phyloP scores from a whole-genome alignment of 1,140 invertebrate species.

The Macrobrachium nipponense region DNA sequence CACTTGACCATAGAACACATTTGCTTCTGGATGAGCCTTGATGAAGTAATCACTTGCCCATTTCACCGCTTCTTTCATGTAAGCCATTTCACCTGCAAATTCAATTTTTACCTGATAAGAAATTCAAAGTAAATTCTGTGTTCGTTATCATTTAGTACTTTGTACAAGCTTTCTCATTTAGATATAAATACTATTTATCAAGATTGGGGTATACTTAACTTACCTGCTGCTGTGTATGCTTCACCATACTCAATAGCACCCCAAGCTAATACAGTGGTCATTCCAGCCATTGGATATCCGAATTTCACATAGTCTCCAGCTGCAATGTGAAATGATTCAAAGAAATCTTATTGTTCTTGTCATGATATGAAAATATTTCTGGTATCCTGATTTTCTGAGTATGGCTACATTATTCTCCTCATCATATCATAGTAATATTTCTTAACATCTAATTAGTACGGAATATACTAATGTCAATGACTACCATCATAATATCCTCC shows the following conservation, averaged over 20 bases:
- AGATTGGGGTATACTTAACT: neutral
- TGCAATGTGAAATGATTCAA: neutral
- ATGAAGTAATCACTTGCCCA: constrained; percentile 52
- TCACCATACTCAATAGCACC: constrained; percentile 66
- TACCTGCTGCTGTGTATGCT: constrained; percentile 43
- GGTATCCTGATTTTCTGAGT: too few species aligned
- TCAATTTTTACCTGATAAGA: too few species aligned
- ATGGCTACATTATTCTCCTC: too few species aligned
- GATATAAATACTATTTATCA: neutral
- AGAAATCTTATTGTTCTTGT: too few species aligned
- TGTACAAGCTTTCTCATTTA: neutral
- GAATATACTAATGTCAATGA: too few species aligned
- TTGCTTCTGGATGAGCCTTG: constrained; percentile 39
- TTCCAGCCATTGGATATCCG: constrained; percentile 67
- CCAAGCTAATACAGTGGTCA: constrained; percentile 67
- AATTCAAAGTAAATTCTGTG: neutral
- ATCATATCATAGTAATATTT: too few species aligned
- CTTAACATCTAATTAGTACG: too few species aligned
- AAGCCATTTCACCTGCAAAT: constrained; percentile 4
- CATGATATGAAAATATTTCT: too few species aligned
- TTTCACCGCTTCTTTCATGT: constrained; percentile 42
- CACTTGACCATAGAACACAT: constrained; percentile 64
- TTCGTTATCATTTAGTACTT: neutral
- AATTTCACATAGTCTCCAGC: constrained; percentile 69
- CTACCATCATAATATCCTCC: constrained; percentile 70